Evolutionary conservation across 2,113 vertebrate species (phyloP).

Genomic region (Salvelinus namaycush): DNA sequence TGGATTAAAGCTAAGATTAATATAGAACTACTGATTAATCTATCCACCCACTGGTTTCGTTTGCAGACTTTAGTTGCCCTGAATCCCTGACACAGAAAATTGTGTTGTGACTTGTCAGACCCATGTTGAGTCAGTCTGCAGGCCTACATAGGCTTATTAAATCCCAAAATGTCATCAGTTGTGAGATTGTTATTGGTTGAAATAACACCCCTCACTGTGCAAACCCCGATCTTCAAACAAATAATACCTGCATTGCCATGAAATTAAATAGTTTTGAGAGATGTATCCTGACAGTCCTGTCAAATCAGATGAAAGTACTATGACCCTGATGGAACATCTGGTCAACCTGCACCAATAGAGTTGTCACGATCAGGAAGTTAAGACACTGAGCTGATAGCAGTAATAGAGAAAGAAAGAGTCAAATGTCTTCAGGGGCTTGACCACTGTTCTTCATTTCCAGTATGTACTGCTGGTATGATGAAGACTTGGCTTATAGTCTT

Average conservation of each 20-base stretch:
- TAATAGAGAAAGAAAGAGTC: neutral
- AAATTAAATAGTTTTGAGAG: neutral
- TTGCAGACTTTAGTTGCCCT: too few relatives aligned
- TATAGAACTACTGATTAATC: too few relatives aligned
- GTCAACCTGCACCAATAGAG: conserved; percentile 1
- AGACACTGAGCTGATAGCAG: neutral
- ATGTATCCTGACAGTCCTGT: neutral
- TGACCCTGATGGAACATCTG: neutral
- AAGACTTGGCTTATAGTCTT: conserved; percentile 36
- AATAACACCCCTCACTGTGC: too few relatives aligned
- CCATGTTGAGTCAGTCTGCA: too few relatives aligned
- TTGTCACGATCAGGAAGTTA: conserved; percentile 10
- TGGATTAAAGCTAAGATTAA: too few relatives aligned
- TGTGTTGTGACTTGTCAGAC: too few relatives aligned
- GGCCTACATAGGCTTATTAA: too few relatives aligned
- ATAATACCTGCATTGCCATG: neutral
- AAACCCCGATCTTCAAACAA: neutral
- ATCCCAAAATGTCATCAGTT: too few relatives aligned
- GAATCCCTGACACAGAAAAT: too few relatives aligned
- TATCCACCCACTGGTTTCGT: too few relatives aligned
- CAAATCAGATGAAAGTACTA: neutral
- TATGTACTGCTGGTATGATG: neutral
- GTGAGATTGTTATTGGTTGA: too few relatives aligned
- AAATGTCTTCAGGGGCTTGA: neutral
- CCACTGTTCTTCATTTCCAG: neutral